Evolutionary conservation across 2,113 vertebrate genomes (phyloP).

Genomic region (Rhadina sibilatrix): DNA sequence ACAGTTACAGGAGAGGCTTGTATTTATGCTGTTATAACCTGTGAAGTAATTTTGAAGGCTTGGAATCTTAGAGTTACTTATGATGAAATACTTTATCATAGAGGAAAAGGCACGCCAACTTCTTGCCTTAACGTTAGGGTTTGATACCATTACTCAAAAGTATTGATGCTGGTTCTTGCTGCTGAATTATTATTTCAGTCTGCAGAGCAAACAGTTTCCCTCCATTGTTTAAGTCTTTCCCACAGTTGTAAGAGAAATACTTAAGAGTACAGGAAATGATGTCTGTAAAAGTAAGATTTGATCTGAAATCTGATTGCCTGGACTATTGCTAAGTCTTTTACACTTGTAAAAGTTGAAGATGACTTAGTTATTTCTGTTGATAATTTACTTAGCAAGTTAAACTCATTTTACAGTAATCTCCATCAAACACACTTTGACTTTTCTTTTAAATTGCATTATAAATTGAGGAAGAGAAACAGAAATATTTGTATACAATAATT

Average conservation of each 20-base stretch:
- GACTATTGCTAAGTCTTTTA: background rate
- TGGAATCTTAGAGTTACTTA: background rate
- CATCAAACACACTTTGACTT: background rate
- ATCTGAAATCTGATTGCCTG: background rate
- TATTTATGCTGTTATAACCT: background rate
- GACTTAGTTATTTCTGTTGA: background rate
- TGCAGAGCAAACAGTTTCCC: background rate
- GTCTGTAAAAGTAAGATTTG: constrained; percentile 17
- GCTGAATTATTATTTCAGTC: background rate
- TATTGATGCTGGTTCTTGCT: background rate
- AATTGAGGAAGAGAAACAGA: background rate
- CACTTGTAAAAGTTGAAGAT: background rate
- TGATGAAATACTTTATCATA: background rate
- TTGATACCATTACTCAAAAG: background rate
- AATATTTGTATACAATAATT: background rate
- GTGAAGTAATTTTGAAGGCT: background rate
- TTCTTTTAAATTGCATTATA: background rate
- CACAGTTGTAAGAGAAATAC: background rate
- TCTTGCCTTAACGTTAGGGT: background rate
- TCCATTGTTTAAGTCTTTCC: constrained; percentile 23
- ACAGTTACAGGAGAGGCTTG: background rate
- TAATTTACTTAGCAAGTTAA: background rate
- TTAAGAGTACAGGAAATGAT: constrained; percentile 1
- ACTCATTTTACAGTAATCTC: background rate
- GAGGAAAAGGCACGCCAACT: background rate